Conservation (phyloP, 2,113 vertebrate genomes). For the Coptodon rendalli region DNA sequence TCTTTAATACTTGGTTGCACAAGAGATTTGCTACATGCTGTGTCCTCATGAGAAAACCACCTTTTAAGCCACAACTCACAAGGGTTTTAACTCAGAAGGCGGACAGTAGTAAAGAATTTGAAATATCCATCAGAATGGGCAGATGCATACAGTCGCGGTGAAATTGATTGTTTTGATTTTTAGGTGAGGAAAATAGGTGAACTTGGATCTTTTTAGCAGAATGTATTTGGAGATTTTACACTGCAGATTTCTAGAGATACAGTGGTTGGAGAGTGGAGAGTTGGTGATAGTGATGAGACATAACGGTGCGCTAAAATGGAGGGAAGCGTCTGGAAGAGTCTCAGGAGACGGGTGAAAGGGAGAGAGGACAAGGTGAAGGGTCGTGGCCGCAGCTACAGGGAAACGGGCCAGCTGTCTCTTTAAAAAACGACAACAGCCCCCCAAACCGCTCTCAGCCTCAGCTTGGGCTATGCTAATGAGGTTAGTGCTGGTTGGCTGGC, state of each 20-base stretch:
- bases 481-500: constrained; percentile 74
- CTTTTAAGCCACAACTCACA: background rate
- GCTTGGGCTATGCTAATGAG: constrained; percentile 70
- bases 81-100: background rate
- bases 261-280: background rate
- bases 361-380: constrained; percentile 63
- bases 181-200: background rate
- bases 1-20: background rate
- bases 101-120: background rate
- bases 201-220: background rate
- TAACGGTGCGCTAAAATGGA: constrained; percentile 55
- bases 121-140: background rate
- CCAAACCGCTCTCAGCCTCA: constrained; percentile 45
- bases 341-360: constrained; percentile 48
- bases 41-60: background rate
- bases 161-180: background rate
- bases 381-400: constrained; percentile 51
- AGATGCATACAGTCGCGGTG: background rate
- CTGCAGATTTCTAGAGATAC: background rate
- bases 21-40: background rate
- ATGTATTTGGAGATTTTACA: background rate
- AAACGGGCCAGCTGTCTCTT: constrained; percentile 74
- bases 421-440: constrained; percentile 74
- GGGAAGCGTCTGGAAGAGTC: constrained; percentile 54
- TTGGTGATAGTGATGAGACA: constrained; percentile 11